Evolutionary conservation across 2,888 invertebrate species (phyloP).

Genomic region (Sthenelais limicola): DNA sequence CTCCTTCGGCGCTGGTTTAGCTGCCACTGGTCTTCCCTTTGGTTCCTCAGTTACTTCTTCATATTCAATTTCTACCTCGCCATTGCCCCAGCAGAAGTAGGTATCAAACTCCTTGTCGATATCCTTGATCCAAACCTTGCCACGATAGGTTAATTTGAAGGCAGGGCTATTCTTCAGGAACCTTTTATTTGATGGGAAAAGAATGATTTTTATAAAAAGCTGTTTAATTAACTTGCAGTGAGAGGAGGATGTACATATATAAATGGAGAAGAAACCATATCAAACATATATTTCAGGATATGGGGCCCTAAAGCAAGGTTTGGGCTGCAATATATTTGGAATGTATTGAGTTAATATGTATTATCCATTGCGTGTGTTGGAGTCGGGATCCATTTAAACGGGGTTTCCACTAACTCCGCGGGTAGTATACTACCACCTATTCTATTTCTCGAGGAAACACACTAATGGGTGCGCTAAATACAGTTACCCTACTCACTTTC

Average conservation of each 20-base stretch:
- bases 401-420: no score
- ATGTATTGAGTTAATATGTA: not conserved
- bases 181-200: no score
- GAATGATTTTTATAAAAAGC: no score
- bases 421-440: no score
- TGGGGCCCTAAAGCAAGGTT: no score
- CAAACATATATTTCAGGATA: no score
- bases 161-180: constrained; percentile 25
- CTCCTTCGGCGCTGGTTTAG: not conserved
- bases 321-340: no score
- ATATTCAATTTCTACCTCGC: not conserved
- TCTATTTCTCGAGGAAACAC: no score
- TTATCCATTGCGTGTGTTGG: not conserved
- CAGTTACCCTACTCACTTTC: no score
- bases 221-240: not conserved
- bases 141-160: constrained; percentile 10
- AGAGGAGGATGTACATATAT: not conserved
- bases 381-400: no score
- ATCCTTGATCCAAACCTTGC: constrained; percentile 1
- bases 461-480: no score
- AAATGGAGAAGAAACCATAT: not conserved
- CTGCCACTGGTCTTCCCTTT: not conserved
- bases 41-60: not conserved
- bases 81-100: constrained; percentile 31
- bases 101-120: not conserved